Evolutionary conservation across 2,797 vertebrate species (phyloP), one percentile per base, ranked within the genome.

Genomic region (Helarctos malayanus): DNA sequence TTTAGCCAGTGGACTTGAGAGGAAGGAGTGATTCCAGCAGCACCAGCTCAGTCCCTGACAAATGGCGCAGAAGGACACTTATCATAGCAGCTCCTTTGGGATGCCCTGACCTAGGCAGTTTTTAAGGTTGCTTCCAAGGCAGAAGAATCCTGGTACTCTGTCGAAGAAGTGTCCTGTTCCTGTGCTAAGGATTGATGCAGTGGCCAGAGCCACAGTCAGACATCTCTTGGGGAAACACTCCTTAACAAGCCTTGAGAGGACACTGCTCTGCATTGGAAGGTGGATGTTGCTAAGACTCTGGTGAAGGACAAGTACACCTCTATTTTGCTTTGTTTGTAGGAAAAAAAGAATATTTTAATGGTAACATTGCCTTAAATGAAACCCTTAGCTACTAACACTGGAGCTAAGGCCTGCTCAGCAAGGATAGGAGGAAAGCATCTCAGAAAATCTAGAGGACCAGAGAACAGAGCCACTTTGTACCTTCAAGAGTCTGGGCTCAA

Each of bases 321-420:
- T 56, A 41, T 59, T 65, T 88, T 81, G 9, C 83, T 84, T 82
- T 57, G 32, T 38, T 84, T 76, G 19, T 57, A 84, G 45, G 25
- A 35, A 96, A 65, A 83, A 92, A 78, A 38, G n/a, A 75, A 41
- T 49, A 85, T 56, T 89, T 85, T 75, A 81, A 61, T 47, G n/a
- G 47, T 38, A 19, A 79, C 41, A 41, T 89, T 86, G 29, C 16
- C 68, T 73, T 93, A 63, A 89, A 81, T 59, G 79, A 93, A 95
- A 41, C 65, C 38, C 21, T 87, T 35, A 27, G 23, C 18, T 38
- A 59, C 16, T 68, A 80, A 79, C 3, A 35, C 4, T 63, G 56
- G 25, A 84, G 18, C 13, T 27, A 87, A 90, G 41, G 11, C 11
- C 38, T 75, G 27, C 45, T 75, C 27, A 18, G 35, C 27, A 2